Evolutionary conservation across 1,140 invertebrate species (phyloP).

Genomic region (Zaprionus taronus): DNA sequence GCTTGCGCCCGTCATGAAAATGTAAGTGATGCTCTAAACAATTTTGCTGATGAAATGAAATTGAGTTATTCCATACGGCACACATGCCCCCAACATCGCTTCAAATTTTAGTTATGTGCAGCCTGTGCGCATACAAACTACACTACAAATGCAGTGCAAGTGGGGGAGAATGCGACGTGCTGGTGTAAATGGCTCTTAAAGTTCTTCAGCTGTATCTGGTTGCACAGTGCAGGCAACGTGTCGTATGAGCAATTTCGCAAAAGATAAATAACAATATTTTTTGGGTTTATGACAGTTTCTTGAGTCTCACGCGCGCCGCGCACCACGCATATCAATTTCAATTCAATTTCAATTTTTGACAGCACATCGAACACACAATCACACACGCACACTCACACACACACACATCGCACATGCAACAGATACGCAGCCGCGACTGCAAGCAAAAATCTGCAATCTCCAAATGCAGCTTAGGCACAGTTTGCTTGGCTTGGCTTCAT

Average conservation of each 20-base stretch:
- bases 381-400: background rate
- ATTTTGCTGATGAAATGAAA: constrained; percentile 78
- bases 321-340: constrained; percentile 73
- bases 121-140: background rate
- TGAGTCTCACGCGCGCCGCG: constrained; percentile 55
- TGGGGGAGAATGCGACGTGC: background rate
- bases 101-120: constrained; percentile 10
- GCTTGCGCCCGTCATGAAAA: constrained; percentile 70
- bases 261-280: constrained; percentile 71
- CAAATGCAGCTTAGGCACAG: constrained; percentile 60
- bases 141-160: background rate
- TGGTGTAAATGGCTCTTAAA: constrained; percentile 5
- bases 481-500: constrained; percentile 61
- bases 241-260: constrained; percentile 76
- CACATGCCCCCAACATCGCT: background rate
- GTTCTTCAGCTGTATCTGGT: background rate
- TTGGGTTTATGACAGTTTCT: constrained; percentile 69
- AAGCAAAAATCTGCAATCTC: constrained; percentile 23
- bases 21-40: constrained; percentile 78
- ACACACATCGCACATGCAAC: background rate
- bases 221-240: constrained; percentile 51
- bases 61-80: constrained; percentile 64
- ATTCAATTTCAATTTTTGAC: constrained; percentile 79
- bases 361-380: constrained; percentile 51
- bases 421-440: background rate